Base-by-base conservation (phyloP, 2,113 vertebrate species). In the Psammodynastes pulverulentus region DNA sequence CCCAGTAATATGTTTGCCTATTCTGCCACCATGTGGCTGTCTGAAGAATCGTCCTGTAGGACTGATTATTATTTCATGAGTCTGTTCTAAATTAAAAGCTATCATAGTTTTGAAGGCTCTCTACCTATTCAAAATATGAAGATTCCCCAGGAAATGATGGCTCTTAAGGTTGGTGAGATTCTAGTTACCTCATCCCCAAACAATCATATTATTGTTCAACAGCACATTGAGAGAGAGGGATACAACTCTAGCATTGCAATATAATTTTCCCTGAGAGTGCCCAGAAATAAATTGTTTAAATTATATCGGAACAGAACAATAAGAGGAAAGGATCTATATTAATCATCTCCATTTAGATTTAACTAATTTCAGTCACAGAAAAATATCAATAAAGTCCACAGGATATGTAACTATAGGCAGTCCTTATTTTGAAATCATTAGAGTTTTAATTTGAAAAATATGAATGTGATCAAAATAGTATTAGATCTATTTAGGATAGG, bases 11-110 rank as follows among this genome's bases (percentile, higher is more conserved):
- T 26, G 29, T 52, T 56, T 56, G n/a, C 34, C 34, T 56, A 39
- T 45, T 54, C n/a, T 54, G 87, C 21, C 87, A 88, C 34, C 51
- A 24, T 56, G 34, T 88, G 87, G 87, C 52, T 88, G n/a, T 24
- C 1, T 88, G 52, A 39, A 21, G 87, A 39, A 54, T 54, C 19
- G 2, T 3, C 52, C 51, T 24, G n/a, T 23, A 52, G n/a, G 49
- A 53, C 19, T 54, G n/a, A 5, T 39, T 86, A 29, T 51, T 86
- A n/a, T 98, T 98, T 39, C 34, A 39, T 8, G 34, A 39, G 6
- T 79, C 67, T 39, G 6, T 79, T 79, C 72, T 79, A 21, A 79
- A 79, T 39, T 39, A 39, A 79, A 79, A 17, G 17, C 72, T 39
- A 79, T 43, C 72, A 43, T 79, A 43, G 2, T 39, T 79, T 79